Evolutionary conservation across 64 coral and sea anemone species (phyloP).

Genomic region (Exaiptasia diaphana): DNA sequence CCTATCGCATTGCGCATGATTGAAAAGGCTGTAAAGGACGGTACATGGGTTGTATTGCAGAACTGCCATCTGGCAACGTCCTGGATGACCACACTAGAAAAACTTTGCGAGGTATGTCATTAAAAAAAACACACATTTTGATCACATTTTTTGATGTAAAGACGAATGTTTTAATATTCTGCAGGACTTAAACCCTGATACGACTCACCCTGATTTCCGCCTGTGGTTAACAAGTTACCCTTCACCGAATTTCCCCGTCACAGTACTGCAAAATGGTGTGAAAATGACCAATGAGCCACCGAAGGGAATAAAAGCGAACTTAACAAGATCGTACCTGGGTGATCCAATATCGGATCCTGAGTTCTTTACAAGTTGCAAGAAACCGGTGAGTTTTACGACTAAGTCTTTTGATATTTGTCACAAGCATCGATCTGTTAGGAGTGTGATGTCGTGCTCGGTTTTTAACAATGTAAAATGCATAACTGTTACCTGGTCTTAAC

Average conservation of each 20-base stretch:
- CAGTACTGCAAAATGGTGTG: conserved; percentile 98
- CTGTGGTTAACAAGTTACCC: conserved; percentile 98
- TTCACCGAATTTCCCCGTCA: conserved; percentile 93
- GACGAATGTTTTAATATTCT: background rate
- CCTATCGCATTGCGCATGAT: conserved; percentile 99
- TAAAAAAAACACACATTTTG: background rate
- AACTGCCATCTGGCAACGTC: conserved; percentile 98
- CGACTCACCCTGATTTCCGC: conserved; percentile 95
- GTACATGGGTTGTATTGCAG: conserved; percentile 97
- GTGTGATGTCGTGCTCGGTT: too few relatives aligned
- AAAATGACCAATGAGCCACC: conserved; percentile 99
- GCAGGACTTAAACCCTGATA: conserved; percentile 89
- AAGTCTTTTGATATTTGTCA: background rate
- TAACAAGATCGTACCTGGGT: conserved; percentile 82
- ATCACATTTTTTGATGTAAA: background rate
- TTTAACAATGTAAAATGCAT: too few relatives aligned
- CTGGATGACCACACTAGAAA: conserved; percentile 99
- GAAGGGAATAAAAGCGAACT: conserved; percentile 87
- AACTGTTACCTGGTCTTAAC: too few relatives aligned
- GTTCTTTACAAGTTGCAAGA: conserved; percentile 91
- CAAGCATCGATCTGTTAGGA: too few relatives aligned
- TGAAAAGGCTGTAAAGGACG: conserved; percentile 91
- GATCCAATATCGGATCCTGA: conserved; percentile 97
- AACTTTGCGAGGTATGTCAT: conserved; percentile 88
- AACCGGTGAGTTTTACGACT: conserved; percentile 62